These are phyloP conservation scores for Chironomus riparius DNA, from an alignment of 2,888 invertebrate species.

Conservation along the genomic window DNA sequence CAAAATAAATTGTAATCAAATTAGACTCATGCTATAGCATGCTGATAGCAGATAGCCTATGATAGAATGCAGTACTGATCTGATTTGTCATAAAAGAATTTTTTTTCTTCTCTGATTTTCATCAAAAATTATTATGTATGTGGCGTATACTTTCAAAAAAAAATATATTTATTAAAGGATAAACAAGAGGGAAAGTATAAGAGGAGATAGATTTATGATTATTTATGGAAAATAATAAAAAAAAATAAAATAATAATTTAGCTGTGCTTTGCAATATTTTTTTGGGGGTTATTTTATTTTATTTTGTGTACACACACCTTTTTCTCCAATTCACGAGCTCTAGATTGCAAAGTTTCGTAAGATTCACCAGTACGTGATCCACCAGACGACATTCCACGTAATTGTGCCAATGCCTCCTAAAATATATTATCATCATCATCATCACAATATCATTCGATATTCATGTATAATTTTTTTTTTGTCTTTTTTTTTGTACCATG, in stretches of 20 bases:
- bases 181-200: not conserved
- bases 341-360: conserved; percentile 64
- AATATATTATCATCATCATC: conserved; percentile 24
- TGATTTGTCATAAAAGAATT: conserved; percentile 6
- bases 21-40: not conserved
- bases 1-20: no score
- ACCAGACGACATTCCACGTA: conserved; percentile 48
- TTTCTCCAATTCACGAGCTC: conserved; percentile 83
- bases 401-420: conserved; percentile 62
- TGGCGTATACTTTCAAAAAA: not conserved
- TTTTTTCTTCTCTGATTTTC: not conserved
- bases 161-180: not conserved
- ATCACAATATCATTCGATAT: not conserved
- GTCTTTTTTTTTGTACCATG: conserved; percentile 29
- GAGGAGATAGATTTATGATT: not conserved
- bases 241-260: not conserved
- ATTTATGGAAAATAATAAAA: not conserved
- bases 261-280: not conserved
- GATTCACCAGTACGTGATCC: conserved; percentile 53
- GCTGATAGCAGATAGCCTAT: conserved; percentile 29
- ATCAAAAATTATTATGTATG: no score
- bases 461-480: not conserved
- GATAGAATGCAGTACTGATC: conserved; percentile 1
- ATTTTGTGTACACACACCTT: conserved; percentile 52
- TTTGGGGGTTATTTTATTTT: not conserved